Evolutionary conservation across 2,888 invertebrate genomes (phyloP).

Genomic region (Taenaris catops): DNA sequence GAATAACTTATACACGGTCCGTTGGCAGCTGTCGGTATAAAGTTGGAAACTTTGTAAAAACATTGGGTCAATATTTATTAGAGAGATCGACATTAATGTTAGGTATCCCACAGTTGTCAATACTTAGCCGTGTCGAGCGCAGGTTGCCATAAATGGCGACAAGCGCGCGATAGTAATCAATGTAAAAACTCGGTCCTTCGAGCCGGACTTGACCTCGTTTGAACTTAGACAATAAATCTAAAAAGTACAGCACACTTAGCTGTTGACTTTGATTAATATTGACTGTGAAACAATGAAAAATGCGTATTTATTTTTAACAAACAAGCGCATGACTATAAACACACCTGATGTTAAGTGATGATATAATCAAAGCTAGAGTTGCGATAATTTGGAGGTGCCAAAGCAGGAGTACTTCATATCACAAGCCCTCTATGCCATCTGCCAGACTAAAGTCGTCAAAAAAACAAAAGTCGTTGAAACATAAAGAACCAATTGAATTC

Average conservation of each 20-base stretch:
- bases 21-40: slow-evolving; percentile 34
- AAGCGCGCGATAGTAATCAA: slow-evolving; percentile 60
- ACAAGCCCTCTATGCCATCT: no score
- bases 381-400: no score
- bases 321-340: no score
- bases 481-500: slow-evolving; percentile 37
- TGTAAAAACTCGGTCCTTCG: slow-evolving; percentile 64
- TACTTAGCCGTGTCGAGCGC: slow-evolving; percentile 47
- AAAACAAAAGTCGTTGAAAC: no score
- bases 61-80: slow-evolving; percentile 59
- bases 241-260: slow-evolving; percentile 1
- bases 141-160: slow-evolving; percentile 68
- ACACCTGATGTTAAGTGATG: no score
- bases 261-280: slow-evolving; percentile 5
- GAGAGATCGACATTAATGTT: slow-evolving; percentile 43
- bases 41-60: slow-evolving; percentile 61
- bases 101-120: slow-evolving; percentile 75
- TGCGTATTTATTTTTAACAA: no score
- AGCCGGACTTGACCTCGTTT: slow-evolving; percentile 67
- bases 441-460: no score
- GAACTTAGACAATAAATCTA: slow-evolving; percentile 20
- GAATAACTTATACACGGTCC: slow-evolving; percentile 2
- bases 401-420: no score
- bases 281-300: background rate
- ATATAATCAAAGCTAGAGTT: no score